Evolutionary conservation across 1,140 invertebrate genomes (phyloP), one percentile per base, ranked within the genome.

Genomic region (Diuraphis noxia): DNA sequence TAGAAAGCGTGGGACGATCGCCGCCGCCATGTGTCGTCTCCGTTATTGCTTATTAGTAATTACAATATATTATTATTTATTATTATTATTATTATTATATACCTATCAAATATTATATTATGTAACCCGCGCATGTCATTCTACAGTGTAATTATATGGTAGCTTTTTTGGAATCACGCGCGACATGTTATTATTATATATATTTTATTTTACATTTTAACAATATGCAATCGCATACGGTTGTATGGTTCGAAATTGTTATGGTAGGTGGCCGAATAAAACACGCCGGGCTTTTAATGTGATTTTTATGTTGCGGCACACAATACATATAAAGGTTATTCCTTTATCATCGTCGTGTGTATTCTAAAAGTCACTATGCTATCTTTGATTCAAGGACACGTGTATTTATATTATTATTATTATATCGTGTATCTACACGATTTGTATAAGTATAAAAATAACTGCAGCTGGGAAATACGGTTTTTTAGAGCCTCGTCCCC

Each of bases 251-350:
- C 36, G 41, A 84, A 85, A 85, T 85, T 7, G 8, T 85, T 34
- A 41, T 43, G 41, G 19, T n/a, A 85, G 82, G 41, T 85, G n/a
- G 41, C 40, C n/a, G n/a, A 85, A 43, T 30, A n/a, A 43, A 21
- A 85, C 4, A 85, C 30, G 30, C 1, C 17, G 41, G 41, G 41
- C 41, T 82, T 43, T 85, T 43, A 46, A 85, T 85, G 30, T 72
- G 30, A 38, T 85, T 85, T 84, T 85, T 43, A 85, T 82, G 25
- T 30, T 43, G 30, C 41, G 30, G 17, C 41, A 34, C 6, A 85
- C 82, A 46, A 85, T 41, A 40, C 30, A 17, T n/a, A 40, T n/a
- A 43, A 85, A 85, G 82, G 82, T 85, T 34, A 85, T 43, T 85
- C 41, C 82, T 85, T 43, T 85, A 41, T 34, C 13, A 13, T 85